Evolutionary conservation across 2,113 vertebrate genomes (phyloP).

Genomic region (Nothoprocta perdicaria): DNA sequence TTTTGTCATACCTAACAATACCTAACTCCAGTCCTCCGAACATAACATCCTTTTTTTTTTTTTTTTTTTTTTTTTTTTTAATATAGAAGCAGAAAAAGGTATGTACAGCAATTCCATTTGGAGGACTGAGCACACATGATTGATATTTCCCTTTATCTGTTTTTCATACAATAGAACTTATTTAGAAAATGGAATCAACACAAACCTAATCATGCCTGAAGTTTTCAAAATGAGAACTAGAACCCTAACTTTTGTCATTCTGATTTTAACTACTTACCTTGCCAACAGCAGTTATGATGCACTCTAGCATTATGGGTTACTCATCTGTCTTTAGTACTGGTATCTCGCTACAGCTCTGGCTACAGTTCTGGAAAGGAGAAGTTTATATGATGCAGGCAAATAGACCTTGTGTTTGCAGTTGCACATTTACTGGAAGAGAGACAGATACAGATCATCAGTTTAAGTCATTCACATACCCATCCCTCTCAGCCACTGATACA

Average conservation of each 20-base stretch:
- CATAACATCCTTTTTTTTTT: too few relatives aligned
- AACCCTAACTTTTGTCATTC: background rate
- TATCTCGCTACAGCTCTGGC: background rate
- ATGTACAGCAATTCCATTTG: background rate
- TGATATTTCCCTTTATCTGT: background rate
- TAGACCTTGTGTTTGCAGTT: background rate
- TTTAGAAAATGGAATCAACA: background rate
- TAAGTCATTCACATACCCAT: background rate
- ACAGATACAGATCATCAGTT: constrained; percentile 18
- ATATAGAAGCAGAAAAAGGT: background rate
- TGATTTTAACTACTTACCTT: constrained; percentile 18
- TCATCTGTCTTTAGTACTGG: background rate
- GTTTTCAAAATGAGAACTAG: background rate
- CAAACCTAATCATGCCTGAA: background rate
- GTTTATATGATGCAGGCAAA: background rate
- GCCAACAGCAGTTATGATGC: background rate
- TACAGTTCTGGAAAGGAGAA: constrained; percentile 25
- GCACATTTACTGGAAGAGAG: constrained; percentile 36
- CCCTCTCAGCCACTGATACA: background rate
- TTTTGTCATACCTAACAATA: background rate
- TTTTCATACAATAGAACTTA: background rate
- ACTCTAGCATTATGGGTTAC: background rate
- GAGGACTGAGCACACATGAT: background rate
- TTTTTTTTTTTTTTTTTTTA: too few relatives aligned
- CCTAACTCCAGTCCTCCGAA: background rate